phyloP scores from a whole-genome alignment of 2,888 invertebrate genomes.

The Pseudococcus jackbeardsleyi region DNA sequence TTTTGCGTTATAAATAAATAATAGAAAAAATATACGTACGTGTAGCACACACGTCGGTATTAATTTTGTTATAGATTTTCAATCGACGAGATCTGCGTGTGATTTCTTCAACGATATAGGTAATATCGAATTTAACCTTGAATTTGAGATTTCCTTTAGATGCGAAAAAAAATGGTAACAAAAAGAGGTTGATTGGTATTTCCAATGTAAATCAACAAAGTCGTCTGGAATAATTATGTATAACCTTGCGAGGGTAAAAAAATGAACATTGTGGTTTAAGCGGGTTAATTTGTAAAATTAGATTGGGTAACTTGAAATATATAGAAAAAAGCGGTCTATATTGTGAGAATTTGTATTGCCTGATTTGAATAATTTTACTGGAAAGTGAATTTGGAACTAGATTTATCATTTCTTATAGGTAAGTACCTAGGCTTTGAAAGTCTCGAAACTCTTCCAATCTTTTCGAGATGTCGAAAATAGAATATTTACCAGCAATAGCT shows the following conservation, averaged over 20 bases:
- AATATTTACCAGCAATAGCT: no score
- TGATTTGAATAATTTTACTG: no score
- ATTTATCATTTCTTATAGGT: no score
- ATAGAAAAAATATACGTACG: background rate
- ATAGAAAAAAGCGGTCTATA: no score
- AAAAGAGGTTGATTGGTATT: background rate
- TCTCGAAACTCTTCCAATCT: no score
- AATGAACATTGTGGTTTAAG: no score
- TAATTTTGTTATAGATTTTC: conserved; percentile 5
- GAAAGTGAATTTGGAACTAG: no score
- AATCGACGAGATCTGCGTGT: background rate
- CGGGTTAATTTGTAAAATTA: no score
- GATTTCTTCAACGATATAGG: background rate
- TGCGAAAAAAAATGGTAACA: background rate
- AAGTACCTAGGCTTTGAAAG: no score
- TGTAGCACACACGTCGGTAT: background rate
- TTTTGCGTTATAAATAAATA: conserved; percentile 44
- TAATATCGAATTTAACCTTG: conserved; percentile 27
- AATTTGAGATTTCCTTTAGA: background rate
- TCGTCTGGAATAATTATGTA: background rate
- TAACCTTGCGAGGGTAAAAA: background rate
- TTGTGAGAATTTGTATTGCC: no score
- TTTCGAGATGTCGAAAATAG: no score
- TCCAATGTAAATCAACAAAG: background rate
- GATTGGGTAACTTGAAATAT: no score